Evolutionary conservation across 2,888 invertebrate species (phyloP).

Genomic region (Lysandra coridon): DNA sequence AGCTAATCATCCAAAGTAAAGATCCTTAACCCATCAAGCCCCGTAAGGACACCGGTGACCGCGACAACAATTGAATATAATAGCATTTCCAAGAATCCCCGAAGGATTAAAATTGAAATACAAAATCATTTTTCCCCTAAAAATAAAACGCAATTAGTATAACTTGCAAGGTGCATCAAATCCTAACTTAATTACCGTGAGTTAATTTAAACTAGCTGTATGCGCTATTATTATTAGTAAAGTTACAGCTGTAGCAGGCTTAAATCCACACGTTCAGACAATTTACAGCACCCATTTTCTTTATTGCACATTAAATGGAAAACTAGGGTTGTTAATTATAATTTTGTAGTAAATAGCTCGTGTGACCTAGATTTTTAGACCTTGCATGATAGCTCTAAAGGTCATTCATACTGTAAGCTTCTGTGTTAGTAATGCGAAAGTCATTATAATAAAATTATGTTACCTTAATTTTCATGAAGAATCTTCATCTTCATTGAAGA

Average conservation of each 20-base stretch:
- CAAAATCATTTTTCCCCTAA: no score
- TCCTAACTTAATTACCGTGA: background rate
- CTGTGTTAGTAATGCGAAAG: no score
- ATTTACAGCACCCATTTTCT: constrained; percentile 9
- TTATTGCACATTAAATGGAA: constrained; percentile 18
- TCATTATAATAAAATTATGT: no score
- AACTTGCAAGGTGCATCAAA: background rate
- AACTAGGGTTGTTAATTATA: constrained; percentile 12
- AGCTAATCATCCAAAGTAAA: no score
- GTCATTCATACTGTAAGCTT: background rate
- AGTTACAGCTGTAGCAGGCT: background rate
- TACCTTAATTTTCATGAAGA: no score
- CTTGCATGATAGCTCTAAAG: background rate
- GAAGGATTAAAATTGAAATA: no score
- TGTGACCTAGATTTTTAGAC: constrained; percentile 10
- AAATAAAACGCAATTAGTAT: background rate
- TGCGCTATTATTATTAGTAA: constrained; percentile 5
- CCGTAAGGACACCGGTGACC: no score
- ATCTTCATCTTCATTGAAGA: no score
- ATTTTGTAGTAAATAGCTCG: constrained; percentile 2
- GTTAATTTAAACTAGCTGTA: background rate
- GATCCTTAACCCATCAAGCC: no score
- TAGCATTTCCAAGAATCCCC: no score
- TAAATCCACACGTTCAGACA: constrained; percentile 15
- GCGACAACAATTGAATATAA: no score